These are phyloP conservation scores for Microctenopoma steveboyesi DNA, from an alignment of 2,797 vertebrate genomes.

Conservation along the genomic window DNA sequence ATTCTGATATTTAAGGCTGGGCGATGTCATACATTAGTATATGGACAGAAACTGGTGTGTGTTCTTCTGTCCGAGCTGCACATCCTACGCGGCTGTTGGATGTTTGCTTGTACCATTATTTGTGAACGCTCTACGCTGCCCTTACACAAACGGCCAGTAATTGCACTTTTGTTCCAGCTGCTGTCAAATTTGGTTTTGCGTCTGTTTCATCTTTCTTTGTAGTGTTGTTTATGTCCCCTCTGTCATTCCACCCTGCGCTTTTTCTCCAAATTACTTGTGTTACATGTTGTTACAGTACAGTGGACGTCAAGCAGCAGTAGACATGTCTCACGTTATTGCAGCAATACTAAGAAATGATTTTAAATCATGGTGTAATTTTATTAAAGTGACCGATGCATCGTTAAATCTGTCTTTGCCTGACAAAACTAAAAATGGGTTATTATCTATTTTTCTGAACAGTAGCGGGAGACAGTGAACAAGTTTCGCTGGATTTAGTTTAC, in stretches of 20 bases:
- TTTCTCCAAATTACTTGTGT: background rate
- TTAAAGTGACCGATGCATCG: background rate
- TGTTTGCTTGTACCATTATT: background rate
- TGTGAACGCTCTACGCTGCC: background rate
- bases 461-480: constrained; percentile 27
- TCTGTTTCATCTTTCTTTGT: background rate
- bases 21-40: too few relatives aligned
- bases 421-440: background rate
- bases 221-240: background rate
- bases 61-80: background rate
- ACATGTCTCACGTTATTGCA: background rate
- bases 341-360: background rate
- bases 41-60: too few relatives aligned
- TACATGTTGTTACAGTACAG: background rate
- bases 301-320: background rate
- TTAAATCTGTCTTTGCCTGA: constrained; percentile 31
- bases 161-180: background rate
- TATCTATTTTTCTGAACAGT: constrained; percentile 19
- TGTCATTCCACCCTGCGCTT: background rate
- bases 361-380: constrained; percentile 5
- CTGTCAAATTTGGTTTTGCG: background rate
- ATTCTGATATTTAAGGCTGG: background rate
- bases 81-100: background rate
- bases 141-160: background rate
- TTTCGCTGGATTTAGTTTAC: constrained; percentile 41